These are phyloP conservation scores for Nineta flava DNA, from an alignment of 2,888 invertebrate genomes.

Conservation along the genomic window DNA sequence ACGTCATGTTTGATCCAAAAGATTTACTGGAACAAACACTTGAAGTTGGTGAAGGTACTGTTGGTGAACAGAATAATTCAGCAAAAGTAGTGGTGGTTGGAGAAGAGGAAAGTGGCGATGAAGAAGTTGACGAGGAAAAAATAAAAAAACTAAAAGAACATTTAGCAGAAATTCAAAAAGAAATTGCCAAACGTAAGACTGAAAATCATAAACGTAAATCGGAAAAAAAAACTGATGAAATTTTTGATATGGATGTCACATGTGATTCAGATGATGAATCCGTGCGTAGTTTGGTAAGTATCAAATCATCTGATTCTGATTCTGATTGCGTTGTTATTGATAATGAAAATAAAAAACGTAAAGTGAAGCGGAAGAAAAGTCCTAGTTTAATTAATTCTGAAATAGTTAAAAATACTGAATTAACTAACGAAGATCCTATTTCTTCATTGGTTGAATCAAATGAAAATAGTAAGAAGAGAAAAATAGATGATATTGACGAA, in stretches of 20 bases:
- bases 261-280: slow-evolving; percentile 8
- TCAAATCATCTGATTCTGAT: slow-evolving; percentile 1
- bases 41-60: neutral
- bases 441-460: too few relatives aligned
- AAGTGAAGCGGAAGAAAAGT: slow-evolving; percentile 7
- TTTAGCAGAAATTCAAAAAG: neutral
- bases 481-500: too few relatives aligned
- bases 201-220: slow-evolving; percentile 8
- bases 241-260: slow-evolving; percentile 9
- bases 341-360: neutral
- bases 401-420: too few relatives aligned
- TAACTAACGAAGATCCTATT: too few relatives aligned
- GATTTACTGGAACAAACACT: slow-evolving; percentile 1
- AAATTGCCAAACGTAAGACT: neutral
- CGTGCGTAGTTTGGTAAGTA: slow-evolving; percentile 7
- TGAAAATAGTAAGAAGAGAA: too few relatives aligned
- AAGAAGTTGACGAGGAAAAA: neutral
- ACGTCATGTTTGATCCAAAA: neutral
- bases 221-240: slow-evolving; percentile 11
- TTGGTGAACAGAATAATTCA: neutral
- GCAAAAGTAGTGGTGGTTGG: too few relatives aligned
- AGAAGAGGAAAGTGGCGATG: neutral
- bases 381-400: neutral
- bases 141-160: neutral
- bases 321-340: neutral